These are phyloP conservation scores for Caenorhabditis remanei DNA, from an alignment of 1,140 invertebrate genomes.

Conservation along the genomic window DNA sequence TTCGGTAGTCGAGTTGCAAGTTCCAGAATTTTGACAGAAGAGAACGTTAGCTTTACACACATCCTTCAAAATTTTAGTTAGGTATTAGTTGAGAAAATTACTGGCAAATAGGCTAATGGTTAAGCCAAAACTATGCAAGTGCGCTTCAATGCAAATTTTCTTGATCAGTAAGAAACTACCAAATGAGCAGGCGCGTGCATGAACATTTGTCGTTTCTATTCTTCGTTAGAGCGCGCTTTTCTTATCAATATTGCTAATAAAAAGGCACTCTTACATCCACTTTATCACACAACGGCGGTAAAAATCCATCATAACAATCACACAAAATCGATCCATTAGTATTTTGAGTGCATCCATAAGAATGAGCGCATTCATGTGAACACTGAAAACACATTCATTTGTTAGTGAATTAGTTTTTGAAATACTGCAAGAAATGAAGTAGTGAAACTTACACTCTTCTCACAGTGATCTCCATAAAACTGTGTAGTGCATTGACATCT, in stretches of 20 bases:
- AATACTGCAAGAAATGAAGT: neutral
- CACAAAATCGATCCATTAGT: slow-evolving; percentile 4
- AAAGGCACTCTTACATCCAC: neutral
- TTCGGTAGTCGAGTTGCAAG: neutral
- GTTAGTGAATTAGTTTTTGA: neutral
- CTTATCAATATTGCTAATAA: too few relatives aligned
- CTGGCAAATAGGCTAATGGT: neutral
- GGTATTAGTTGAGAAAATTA: neutral
- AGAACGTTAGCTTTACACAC: slow-evolving; percentile 16
- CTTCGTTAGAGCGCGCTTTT: too few relatives aligned
- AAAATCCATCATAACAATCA: slow-evolving; percentile 17
- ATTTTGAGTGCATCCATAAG: neutral
- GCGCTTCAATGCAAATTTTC: too few relatives aligned
- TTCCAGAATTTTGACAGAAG: slow-evolving; percentile 16
- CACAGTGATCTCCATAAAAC: slow-evolving; percentile 11
- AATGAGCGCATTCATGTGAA: neutral
- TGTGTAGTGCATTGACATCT: slow-evolving; percentile 2
- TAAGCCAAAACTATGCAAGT: too few relatives aligned
- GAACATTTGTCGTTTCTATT: too few relatives aligned
- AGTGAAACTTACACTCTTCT: neutral
- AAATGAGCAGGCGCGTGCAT: too few relatives aligned
- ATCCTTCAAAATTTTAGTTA: neutral
- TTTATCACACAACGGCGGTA: neutral
- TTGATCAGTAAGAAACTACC: too few relatives aligned
- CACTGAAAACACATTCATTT: slow-evolving; percentile 31